Evolutionary conservation across 2,113 vertebrate species (phyloP).

Genomic region (Neolamprologus sp.): DNA sequence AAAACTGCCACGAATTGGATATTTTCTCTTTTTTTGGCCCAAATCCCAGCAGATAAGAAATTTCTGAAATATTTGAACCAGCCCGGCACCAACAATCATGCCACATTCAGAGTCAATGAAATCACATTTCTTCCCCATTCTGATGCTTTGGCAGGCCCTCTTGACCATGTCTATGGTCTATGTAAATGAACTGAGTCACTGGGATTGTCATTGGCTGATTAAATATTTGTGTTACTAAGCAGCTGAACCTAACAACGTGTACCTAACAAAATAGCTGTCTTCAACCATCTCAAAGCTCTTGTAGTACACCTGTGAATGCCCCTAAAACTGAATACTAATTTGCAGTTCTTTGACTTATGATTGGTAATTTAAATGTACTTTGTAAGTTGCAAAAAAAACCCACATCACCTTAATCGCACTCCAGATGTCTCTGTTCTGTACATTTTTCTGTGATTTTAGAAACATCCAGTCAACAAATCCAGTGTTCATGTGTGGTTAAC

Average conservation of each 20-base stretch:
- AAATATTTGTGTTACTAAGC: not conserved
- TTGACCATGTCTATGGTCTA: not conserved
- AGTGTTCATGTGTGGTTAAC: not conserved
- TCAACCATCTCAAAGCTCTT: not conserved
- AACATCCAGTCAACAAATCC: not conserved
- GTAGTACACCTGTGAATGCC: not conserved
- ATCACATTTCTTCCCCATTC: not conserved
- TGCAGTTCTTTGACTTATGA: not conserved
- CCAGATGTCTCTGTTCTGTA: not conserved
- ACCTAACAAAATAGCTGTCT: not conserved
- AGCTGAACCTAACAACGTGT: not conserved
- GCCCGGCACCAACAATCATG: not conserved
- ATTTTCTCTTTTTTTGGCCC: not conserved
- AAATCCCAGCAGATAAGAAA: not conserved
- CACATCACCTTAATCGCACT: not conserved
- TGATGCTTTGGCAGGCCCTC: not conserved
- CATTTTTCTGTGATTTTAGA: not conserved
- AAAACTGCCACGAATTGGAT: not conserved
- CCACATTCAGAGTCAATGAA: not conserved
- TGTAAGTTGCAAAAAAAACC: not conserved
- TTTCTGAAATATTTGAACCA: not conserved
- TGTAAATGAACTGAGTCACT: not conserved
- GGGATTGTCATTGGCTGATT: not conserved
- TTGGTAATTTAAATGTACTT: not conserved
- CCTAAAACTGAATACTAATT: not conserved